phyloP scores from a whole-genome alignment of 1,140 invertebrate species.

The Aphis craccivora region DNA sequence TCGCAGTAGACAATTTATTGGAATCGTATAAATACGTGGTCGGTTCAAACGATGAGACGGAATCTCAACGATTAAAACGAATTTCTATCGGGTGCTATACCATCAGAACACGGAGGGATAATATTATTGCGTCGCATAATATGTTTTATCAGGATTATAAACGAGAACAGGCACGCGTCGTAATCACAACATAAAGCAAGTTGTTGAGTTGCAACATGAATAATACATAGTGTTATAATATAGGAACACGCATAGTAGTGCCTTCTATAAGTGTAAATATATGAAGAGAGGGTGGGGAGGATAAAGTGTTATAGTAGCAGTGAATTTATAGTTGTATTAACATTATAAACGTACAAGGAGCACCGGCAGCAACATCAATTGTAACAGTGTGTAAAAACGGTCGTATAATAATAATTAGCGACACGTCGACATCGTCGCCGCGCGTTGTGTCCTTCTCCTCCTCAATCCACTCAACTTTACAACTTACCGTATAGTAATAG shows the following conservation, averaged over 20 bases:
- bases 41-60: not conserved
- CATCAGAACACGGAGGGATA: not conserved
- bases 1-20: not conserved
- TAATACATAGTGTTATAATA: slow-evolving; percentile 1
- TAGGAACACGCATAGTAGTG: not conserved
- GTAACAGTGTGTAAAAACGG: not conserved
- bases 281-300: no score
- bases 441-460: not conserved
- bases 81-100: not conserved
- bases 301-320: not conserved
- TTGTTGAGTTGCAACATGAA: not conserved
- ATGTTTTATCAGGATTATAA: not conserved
- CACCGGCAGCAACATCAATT: not conserved
- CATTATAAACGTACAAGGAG: not conserved
- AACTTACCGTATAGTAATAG: not conserved
- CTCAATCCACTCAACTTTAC: not conserved
- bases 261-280: not conserved
- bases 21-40: not conserved
- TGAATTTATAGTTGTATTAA: not conserved
- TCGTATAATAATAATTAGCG: slow-evolving; percentile 9
- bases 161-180: not conserved
- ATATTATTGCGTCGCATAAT: not conserved
- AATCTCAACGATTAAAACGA: not conserved
- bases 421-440: not conserved
- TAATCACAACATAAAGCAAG: not conserved